These are phyloP conservation scores for Trichosurus vulpecula DNA, from an alignment of 2,797 vertebrate species.

Conservation along the genomic window DNA sequence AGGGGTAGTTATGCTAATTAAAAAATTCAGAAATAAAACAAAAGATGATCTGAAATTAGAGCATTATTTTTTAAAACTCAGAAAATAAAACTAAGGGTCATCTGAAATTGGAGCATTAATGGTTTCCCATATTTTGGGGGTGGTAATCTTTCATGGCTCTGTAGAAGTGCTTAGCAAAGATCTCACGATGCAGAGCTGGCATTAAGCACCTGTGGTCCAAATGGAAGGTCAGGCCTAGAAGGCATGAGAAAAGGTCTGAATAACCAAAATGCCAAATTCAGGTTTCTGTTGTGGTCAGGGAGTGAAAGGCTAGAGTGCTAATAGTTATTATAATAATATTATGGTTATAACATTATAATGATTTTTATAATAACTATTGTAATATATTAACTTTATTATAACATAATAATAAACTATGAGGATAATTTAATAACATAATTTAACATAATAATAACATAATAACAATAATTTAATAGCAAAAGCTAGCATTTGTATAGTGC, in stretches of 20 bases:
- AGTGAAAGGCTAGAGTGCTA: background rate
- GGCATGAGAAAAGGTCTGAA: background rate
- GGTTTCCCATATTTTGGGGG: background rate
- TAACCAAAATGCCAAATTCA: conserved; percentile 35
- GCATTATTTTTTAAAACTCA: background rate
- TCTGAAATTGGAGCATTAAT: conserved; percentile 26
- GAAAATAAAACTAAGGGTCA: conserved; percentile 55
- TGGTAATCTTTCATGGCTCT: conserved; percentile 1
- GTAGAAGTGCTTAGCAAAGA: background rate
- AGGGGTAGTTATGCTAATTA: background rate
- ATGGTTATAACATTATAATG: background rate
- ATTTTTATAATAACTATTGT: background rate
- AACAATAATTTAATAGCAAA: background rate
- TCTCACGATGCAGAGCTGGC: background rate
- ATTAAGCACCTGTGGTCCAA: background rate
- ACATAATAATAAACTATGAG: background rate
- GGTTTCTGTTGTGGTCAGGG: conserved; percentile 12
- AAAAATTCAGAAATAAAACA: conserved; percentile 45
- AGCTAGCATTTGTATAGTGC: background rate
- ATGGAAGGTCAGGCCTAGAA: background rate
- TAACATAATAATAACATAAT: background rate
- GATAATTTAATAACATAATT: background rate
- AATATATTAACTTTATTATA: background rate
- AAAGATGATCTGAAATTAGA: conserved; percentile 47
- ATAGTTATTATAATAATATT: background rate